These are phyloP conservation scores for Gorsachius magnificus DNA, from an alignment of 2,797 vertebrate species.

Conservation along the genomic window DNA sequence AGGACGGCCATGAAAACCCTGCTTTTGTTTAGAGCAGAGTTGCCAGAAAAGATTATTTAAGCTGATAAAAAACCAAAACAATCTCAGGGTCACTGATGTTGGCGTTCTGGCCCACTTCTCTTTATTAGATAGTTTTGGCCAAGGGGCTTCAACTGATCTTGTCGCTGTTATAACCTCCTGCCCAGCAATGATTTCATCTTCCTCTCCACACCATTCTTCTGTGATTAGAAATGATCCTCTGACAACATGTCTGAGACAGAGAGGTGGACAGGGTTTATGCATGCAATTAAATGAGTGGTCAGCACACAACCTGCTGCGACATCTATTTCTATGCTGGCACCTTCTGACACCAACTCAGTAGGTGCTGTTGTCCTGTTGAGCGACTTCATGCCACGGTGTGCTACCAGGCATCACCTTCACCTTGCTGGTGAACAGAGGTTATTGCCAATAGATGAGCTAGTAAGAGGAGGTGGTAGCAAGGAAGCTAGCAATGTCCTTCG, in stretches of 20 bases:
- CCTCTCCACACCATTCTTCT: not conserved
- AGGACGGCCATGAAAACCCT: not conserved
- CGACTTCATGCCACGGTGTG: accelerated
- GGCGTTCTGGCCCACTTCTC: not conserved
- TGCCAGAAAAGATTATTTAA: constrained; percentile 39
- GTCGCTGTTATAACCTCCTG: not conserved
- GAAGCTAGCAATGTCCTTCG: not conserved
- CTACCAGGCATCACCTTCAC: not conserved
- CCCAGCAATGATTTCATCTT: constrained; percentile 20
- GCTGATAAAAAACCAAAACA: not conserved
- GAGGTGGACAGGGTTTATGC: not conserved
- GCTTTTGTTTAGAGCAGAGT: not conserved
- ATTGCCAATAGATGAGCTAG: not conserved
- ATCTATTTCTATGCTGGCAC: not conserved
- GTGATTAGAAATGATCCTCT: not conserved
- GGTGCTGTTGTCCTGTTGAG: not conserved
- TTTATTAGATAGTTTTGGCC: constrained; percentile 9
- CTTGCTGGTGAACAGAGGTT: not conserved
- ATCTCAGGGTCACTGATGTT: not conserved
- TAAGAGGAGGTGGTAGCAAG: not conserved
- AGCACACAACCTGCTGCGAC: not conserved
- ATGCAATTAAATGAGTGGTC: not conserved
- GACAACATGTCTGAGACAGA: not conserved
- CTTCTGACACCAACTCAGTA: not conserved
- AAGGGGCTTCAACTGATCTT: not conserved